Evolutionary conservation across 2,113 vertebrate genomes (phyloP), one percentile per base, ranked within the genome.

Genomic region (Cnemophilus loriae): DNA sequence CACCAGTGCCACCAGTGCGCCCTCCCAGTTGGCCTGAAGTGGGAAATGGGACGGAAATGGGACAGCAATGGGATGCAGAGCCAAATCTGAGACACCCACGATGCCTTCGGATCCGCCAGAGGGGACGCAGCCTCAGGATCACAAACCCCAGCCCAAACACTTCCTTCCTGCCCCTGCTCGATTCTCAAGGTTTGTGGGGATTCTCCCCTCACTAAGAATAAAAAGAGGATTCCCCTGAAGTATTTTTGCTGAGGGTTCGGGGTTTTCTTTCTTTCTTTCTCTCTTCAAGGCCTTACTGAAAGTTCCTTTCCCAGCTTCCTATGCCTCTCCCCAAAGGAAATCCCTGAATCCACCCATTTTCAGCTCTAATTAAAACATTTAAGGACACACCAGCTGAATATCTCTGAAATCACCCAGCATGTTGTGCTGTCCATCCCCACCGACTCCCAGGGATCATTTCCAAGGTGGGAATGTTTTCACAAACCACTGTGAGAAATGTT

Each of bases 11-110:
- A n/a, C 20, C 76, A 33, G 22, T 1, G 1, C 0, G 4, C 8
- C 6, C 37, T 53, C 28, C 44, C 11, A 16, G 22, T 11, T 0
- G 18, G 18, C 19, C 47, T n/a, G 27, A 27, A 35, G 24, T 0
- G 7, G 28, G 57, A 28, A 55, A 19, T 2, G 5, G n/a, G 27
- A 24, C 1, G 1, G 37, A 18, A 42, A 1, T 24, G 24, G 42
- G 30, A 7, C n/a, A n/a, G 39, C 39, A 41, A 12, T 2, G 4
- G 49, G 21, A 11, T 23, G 30, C 13, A 68, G 46, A 60, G 57
- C 8, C 5, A 35, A 4, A 6, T 4, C 0, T 6, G 14, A 26
- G 7, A 11, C 41, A 7, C 17, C 39, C 35, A 20, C 13, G 26
- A 24, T 21, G 37, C 37, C 44, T 27, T 21, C 55, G 41, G 60